Conservation (phyloP, 1,140 invertebrate species). For the Sinonovacula constricta region DNA sequence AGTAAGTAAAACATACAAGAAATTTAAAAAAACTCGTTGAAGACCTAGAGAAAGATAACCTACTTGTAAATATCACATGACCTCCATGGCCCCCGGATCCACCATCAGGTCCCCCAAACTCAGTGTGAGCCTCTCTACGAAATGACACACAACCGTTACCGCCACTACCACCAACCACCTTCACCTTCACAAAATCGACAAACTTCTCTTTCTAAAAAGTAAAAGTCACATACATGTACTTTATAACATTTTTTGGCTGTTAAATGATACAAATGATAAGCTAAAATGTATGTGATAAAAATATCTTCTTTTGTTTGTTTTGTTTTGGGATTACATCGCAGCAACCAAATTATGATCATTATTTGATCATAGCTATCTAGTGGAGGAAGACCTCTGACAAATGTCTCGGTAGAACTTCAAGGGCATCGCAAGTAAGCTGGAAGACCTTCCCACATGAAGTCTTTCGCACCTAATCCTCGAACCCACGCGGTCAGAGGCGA, state of each 20-base stretch:
- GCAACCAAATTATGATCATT: too few species aligned
- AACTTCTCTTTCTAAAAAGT: constrained; percentile 65
- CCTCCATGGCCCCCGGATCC: constrained; percentile 99
- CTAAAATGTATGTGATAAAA: neutral
- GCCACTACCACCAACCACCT: constrained; percentile 89
- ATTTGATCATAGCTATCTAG: neutral
- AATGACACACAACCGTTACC: constrained; percentile 96
- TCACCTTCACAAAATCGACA: constrained; percentile 74
- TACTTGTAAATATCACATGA: constrained; percentile 93
- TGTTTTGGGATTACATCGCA: too few species aligned
- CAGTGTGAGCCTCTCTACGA: constrained; percentile 87
- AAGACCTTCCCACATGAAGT: too few species aligned
- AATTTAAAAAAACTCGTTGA: constrained; percentile 10
- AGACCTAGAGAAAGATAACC: too few species aligned
- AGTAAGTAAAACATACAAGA: too few species aligned
- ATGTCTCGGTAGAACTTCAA: too few species aligned
- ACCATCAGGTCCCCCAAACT: constrained; percentile 95
- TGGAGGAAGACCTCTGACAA: neutral
- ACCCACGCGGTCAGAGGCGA: too few species aligned
- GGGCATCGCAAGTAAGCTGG: too few species aligned
- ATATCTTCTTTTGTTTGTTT: neutral
- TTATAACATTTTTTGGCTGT: neutral
- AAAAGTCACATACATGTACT: constrained; percentile 16
- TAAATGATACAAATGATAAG: neutral
- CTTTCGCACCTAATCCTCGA: too few species aligned